phyloP scores from a whole-genome alignment of 1,140 invertebrate genomes.

The Centruroides sculpturatus region DNA sequence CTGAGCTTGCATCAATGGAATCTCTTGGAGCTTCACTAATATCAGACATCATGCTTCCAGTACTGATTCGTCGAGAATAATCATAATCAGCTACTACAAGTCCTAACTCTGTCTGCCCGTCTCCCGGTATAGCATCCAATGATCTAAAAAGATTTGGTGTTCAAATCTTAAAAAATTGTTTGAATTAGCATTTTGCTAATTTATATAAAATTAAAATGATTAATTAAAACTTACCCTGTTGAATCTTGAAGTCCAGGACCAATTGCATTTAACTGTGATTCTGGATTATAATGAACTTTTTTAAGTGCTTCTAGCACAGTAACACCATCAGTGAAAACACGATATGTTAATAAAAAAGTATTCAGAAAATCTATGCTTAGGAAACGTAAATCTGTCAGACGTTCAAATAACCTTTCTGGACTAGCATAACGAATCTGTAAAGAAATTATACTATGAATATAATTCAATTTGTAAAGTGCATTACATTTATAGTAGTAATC shows the following conservation, averaged over 20 bases:
- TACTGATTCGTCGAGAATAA: constrained; percentile 28
- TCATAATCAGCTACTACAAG: constrained; percentile 19
- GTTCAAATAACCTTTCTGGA: constrained; percentile 65
- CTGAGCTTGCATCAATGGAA: constrained; percentile 9
- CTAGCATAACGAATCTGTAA: constrained; percentile 81
- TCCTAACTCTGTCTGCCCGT: constrained; percentile 34
- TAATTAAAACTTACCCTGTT: constrained; percentile 9
- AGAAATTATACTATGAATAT: background rate
- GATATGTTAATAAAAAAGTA: constrained; percentile 83
- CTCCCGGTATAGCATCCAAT: constrained; percentile 2
- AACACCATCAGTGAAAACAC: constrained; percentile 79
- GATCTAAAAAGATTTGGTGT: constrained; percentile 1
- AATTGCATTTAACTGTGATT: constrained; percentile 11
- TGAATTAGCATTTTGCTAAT: too few relatives aligned
- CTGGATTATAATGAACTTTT: constrained; percentile 31
- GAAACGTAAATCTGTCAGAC: constrained; percentile 77
- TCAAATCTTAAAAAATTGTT: background rate
- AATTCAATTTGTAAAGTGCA: too few relatives aligned
- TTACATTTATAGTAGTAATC: too few relatives aligned
- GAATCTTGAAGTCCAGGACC: constrained; percentile 14
- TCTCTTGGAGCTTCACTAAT: constrained; percentile 22
- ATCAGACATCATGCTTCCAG: constrained; percentile 27
- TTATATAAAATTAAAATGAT: too few relatives aligned
- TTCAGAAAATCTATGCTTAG: constrained; percentile 87
- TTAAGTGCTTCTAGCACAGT: constrained; percentile 74